phyloP scores from a whole-genome alignment of 2,888 invertebrate species.

The Strigamia maritima region DNA sequence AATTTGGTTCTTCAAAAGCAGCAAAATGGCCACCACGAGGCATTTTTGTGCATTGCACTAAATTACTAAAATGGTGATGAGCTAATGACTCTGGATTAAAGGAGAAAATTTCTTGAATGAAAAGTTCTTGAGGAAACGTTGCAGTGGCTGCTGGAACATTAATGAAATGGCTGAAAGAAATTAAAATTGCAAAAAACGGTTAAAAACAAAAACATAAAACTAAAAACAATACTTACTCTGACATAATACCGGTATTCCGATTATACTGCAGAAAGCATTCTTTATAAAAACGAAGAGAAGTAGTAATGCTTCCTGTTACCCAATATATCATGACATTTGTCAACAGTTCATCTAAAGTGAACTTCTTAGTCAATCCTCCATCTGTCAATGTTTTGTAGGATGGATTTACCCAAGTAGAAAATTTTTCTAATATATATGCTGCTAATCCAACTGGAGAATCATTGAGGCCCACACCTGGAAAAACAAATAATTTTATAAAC shows the following conservation, averaged over 20 bases:
- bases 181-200: too few species aligned
- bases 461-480: slow-evolving; percentile 63
- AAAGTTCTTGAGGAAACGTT: slow-evolving; percentile 68
- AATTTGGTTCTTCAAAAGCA: slow-evolving; percentile 71
- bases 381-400: slow-evolving; percentile 58
- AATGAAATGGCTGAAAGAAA: slow-evolving; percentile 62
- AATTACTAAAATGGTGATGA: slow-evolving; percentile 61
- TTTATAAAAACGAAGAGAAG: slow-evolving; percentile 41
- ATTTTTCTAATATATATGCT: slow-evolving; percentile 86
- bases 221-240: background rate
- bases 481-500: background rate
- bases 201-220: background rate
- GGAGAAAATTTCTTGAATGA: too few species aligned
- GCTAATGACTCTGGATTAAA: slow-evolving; percentile 62
- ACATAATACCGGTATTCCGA: too few species aligned
- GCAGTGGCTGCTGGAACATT: slow-evolving; percentile 71
- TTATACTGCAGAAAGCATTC: slow-evolving; percentile 14
- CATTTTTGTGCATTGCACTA: slow-evolving; percentile 65
- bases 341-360: slow-evolving; percentile 66
- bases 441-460: slow-evolving; percentile 82
- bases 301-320: slow-evolving; percentile 56
- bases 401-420: slow-evolving; percentile 69
- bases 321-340: slow-evolving; percentile 83
- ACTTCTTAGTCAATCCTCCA: slow-evolving; percentile 64
- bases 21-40: slow-evolving; percentile 80